Conservation (phyloP, 2,113 vertebrate species). For the Paramisgurnus dabryanus region DNA sequence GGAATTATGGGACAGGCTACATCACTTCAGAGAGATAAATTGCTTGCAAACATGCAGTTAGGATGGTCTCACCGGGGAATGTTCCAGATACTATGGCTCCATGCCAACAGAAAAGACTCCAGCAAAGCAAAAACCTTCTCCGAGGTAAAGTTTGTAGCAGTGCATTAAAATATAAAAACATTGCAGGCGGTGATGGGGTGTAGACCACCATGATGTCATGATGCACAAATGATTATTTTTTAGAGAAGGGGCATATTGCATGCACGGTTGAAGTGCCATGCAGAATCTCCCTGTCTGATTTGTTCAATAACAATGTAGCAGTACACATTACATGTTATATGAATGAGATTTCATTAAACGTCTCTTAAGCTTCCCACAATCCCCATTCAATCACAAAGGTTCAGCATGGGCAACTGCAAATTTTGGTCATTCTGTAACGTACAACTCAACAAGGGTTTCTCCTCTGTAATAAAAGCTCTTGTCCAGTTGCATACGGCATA, state of each 20-base stretch:
- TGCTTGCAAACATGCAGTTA: constrained; percentile 12
- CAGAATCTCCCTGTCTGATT: constrained; percentile 21
- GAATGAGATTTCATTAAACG: background rate
- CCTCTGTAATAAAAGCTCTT: background rate
- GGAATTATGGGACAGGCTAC: background rate
- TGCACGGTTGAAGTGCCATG: constrained; percentile 8
- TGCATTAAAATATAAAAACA: constrained; percentile 49
- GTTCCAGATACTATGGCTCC: background rate
- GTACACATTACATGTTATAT: constrained; percentile 5
- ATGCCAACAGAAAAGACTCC: background rate
- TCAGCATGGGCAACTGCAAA: background rate
- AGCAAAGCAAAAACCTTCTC: constrained; percentile 7
- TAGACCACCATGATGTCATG: background rate
- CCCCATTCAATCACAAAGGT: background rate
- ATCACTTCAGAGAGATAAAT: constrained; percentile 2
- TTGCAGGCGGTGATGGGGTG: constrained; percentile 31
- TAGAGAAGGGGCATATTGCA: constrained; percentile 21
- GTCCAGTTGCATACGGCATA: no score
- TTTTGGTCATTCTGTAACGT: background rate
- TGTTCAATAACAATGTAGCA: constrained; percentile 7
- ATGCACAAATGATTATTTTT: constrained; percentile 21
- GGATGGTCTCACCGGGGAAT: background rate
- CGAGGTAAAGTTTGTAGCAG: constrained; percentile 45
- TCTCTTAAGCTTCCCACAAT: background rate
- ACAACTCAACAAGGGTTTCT: background rate